Percentiles rank a stretch among this genome's conserved stretches.
These are phyloP conservation scores for Bovichtus diacanthus DNA, from an alignment of 2,797 vertebrate species.

Conservation along the genomic window DNA sequence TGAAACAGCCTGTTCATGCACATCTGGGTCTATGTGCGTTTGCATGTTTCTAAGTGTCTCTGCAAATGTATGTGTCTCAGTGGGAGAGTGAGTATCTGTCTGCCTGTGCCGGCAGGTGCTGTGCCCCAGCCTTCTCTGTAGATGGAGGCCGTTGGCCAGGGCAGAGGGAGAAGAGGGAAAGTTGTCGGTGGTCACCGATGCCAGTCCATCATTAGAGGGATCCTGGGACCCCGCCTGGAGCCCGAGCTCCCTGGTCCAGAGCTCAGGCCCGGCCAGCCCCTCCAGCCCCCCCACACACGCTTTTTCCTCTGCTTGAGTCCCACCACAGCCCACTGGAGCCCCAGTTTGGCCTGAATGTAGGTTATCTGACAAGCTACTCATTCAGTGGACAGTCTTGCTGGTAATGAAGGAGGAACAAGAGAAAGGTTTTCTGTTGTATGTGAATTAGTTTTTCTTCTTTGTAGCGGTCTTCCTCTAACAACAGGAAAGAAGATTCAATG, in stretches of 20 bases:
- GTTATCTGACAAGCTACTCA: slow-evolving; percentile 92
- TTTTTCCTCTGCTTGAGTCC: slow-evolving; percentile 84
- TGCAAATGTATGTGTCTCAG: slow-evolving; percentile 73
- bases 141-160: slow-evolving; percentile 93
- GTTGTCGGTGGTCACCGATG: slow-evolving; percentile 67
- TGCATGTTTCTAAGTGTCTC: slow-evolving; percentile 78
- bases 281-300: slow-evolving; percentile 77
- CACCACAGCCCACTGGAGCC: slow-evolving; percentile 88
- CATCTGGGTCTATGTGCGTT: slow-evolving; percentile 74
- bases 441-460: slow-evolving; percentile 26
- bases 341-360: slow-evolving; percentile 91
- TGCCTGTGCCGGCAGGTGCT: slow-evolving; percentile 78
- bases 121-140: slow-evolving; percentile 87
- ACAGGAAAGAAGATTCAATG: slow-evolving; percentile 76
- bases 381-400: slow-evolving; percentile 84
- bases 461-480: slow-evolving; percentile 33
- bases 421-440: slow-evolving; percentile 38
- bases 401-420: slow-evolving; percentile 84
- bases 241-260: slow-evolving; percentile 82
- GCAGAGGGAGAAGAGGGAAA: slow-evolving; percentile 78
- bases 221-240: slow-evolving; percentile 73
- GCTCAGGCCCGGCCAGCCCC: slow-evolving; percentile 78
- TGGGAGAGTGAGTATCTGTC: slow-evolving; percentile 64
- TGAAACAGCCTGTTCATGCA: slow-evolving; percentile 62
- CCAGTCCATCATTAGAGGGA: slow-evolving; percentile 73